phyloP scores from a whole-genome alignment of 2,797 vertebrate species.

The Dromococcyx pavoninus region DNA sequence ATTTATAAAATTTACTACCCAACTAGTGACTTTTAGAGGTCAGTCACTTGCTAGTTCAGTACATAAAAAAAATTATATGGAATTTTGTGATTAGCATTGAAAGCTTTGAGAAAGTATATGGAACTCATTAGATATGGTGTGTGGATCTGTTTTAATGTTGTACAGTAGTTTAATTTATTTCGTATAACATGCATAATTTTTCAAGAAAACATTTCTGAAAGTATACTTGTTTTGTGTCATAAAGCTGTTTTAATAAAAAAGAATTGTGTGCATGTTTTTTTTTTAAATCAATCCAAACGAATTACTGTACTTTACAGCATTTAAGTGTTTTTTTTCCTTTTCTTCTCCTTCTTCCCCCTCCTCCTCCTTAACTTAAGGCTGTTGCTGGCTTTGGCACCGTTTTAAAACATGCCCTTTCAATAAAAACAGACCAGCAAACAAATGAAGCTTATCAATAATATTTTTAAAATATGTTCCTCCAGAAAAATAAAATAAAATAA shows the following conservation, averaged over 20 bases:
- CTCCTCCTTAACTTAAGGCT: not conserved
- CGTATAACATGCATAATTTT: conserved; percentile 37
- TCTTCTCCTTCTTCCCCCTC: not conserved
- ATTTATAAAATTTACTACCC: conserved; percentile 73
- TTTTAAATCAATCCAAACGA: conserved; percentile 33
- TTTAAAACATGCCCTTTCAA: conserved; percentile 55
- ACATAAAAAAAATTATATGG: conserved; percentile 69
- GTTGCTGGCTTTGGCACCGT: conserved; percentile 18
- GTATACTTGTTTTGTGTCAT: conserved; percentile 27
- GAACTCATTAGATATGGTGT: conserved; percentile 61
- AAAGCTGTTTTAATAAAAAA: conserved; percentile 56
- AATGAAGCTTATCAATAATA: conserved; percentile 55
- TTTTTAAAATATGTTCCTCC: conserved; percentile 38
- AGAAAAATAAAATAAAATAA: conserved; percentile 38
- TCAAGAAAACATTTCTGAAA: conserved; percentile 57
- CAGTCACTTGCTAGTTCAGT: conserved; percentile 65
- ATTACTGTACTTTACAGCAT: conserved; percentile 39
- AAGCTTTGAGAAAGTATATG: conserved; percentile 56
- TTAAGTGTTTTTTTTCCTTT: not conserved
- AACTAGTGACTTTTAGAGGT: conserved; percentile 72
- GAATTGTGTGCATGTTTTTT: conserved; percentile 21
- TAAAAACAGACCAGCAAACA: conserved; percentile 55
- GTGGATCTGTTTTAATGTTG: conserved; percentile 51
- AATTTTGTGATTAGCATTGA: conserved; percentile 70
- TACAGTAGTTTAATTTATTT: conserved; percentile 68